Percentiles rank a stretch among this genome's conserved stretches.
These are phyloP conservation scores for Pachyuromys duprasi DNA, from an alignment of 2,797 vertebrate genomes.

Conservation along the genomic window DNA sequence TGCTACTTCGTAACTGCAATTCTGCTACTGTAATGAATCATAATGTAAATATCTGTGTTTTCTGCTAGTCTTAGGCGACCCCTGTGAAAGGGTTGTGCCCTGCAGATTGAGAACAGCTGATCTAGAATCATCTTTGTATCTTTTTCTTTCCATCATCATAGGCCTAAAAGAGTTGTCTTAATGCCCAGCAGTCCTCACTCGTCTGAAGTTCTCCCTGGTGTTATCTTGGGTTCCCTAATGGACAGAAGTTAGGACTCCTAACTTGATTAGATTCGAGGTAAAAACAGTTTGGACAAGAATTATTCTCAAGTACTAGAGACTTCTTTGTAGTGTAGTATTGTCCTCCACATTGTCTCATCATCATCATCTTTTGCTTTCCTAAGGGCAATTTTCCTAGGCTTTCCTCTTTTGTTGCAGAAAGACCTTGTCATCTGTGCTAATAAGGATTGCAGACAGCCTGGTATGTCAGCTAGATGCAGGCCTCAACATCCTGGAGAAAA, in stretches of 20 bases:
- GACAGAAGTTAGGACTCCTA: not conserved
- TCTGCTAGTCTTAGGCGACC: not conserved
- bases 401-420: not conserved
- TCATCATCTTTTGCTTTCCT: not conserved
- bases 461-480: not conserved
- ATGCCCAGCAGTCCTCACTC: not conserved
- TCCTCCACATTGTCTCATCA: not conserved
- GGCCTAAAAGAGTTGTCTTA: not conserved
- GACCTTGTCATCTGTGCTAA: not conserved
- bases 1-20: not conserved
- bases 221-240: not conserved
- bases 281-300: slow-evolving; percentile 26
- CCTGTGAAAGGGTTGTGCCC: not conserved
- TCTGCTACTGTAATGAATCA: not conserved
- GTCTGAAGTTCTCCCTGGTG: not conserved
- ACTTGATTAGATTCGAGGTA: not conserved
- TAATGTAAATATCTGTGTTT: too few species aligned
- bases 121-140: not conserved
- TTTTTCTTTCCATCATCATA: not conserved
- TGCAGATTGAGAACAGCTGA: not conserved
- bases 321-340: not conserved
- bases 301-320: not conserved
- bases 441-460: not conserved
- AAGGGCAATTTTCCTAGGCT: not conserved
- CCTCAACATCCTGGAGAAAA: not conserved